These are phyloP conservation scores for Heterotis niloticus DNA, from an alignment of 2,113 vertebrate species.

Conservation along the genomic window DNA sequence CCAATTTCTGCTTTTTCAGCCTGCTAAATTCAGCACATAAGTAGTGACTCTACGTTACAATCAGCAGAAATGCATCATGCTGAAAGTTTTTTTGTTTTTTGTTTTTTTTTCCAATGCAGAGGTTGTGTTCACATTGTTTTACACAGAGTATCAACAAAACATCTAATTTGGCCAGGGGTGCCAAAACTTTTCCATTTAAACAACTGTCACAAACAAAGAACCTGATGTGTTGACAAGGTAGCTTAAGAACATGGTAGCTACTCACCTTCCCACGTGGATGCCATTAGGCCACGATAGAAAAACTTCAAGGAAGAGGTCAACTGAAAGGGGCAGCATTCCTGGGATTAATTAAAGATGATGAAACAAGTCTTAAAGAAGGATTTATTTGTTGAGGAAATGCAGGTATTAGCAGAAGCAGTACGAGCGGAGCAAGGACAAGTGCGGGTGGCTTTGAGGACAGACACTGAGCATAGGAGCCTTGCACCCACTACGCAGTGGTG, in stretches of 20 bases:
- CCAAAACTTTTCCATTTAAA: neutral
- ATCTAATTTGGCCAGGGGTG: too few species aligned
- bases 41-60: too few species aligned
- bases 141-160: too few species aligned
- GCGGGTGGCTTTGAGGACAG: slow-evolving; percentile 18
- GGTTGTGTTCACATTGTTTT: too few species aligned
- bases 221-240: neutral
- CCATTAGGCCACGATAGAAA: neutral
- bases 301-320: neutral
- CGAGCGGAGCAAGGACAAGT: neutral
- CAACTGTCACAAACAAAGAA: neutral
- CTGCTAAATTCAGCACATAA: too few species aligned
- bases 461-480: slow-evolving; percentile 12
- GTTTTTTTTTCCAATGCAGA: too few species aligned
- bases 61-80: too few species aligned
- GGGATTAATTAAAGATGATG: slow-evolving; percentile 24
- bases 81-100: too few species aligned
- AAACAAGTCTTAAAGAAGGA: neutral
- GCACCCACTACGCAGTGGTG: slow-evolving; percentile 10
- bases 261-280: neutral
- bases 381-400: slow-evolving; percentile 12
- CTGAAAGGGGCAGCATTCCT: neutral
- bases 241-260: neutral
- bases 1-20: too few species aligned
- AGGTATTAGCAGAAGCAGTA: neutral